Evolutionary conservation across 2,113 vertebrate genomes (phyloP), one percentile per base, ranked within the genome.

Genomic region (Empidonax alnorum): DNA sequence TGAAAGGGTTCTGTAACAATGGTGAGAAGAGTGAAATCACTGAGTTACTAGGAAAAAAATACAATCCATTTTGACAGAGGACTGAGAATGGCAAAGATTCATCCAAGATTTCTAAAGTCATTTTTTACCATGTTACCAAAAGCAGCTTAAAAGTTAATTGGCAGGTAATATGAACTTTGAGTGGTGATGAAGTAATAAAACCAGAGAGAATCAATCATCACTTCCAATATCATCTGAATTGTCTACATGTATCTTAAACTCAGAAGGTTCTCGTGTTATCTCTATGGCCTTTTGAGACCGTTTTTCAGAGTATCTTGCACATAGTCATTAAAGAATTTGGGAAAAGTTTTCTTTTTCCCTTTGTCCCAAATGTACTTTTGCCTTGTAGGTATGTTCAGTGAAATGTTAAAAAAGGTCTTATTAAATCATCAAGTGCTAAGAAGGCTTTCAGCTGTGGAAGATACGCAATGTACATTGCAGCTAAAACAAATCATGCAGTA

Each of bases 401-500:
- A 94, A 97, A 97, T 94, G 93, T 39, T 93, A 94, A 92, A 62
- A 97, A 95, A 90, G 81, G 72, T 53, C 87, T 95, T 97, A 95
- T 97, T 97, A 97, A 97, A 97, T 95, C 93, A 87, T 95, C 89
- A 97, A 97, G 76, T 89, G 77, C 91, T 97, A 95, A 97, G 95
- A 95, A 97, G 76, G n/a, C 79, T 97, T 97, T 97, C 96, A 97
- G 78, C 93, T 97, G 93, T 89, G 84, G 97, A 97, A 97, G 94
- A 97, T 81, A 94, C 1, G 55, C 93, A 96, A 90, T 95, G 96
- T 97, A 96, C 92, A 95, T 84, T 96, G 92, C 98, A 98, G 97
- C 97, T 98, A 95, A 98, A 98, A 98, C 97, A 98, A 98, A 98
- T 98, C 98, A 98, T 98, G 98, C 96, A 97, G 97, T 98, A 98